Percentiles rank a stretch among this genome's conserved stretches.
These are phyloP conservation scores for Formica selysi DNA, from an alignment of 1,140 invertebrate genomes.

Conservation along the genomic window DNA sequence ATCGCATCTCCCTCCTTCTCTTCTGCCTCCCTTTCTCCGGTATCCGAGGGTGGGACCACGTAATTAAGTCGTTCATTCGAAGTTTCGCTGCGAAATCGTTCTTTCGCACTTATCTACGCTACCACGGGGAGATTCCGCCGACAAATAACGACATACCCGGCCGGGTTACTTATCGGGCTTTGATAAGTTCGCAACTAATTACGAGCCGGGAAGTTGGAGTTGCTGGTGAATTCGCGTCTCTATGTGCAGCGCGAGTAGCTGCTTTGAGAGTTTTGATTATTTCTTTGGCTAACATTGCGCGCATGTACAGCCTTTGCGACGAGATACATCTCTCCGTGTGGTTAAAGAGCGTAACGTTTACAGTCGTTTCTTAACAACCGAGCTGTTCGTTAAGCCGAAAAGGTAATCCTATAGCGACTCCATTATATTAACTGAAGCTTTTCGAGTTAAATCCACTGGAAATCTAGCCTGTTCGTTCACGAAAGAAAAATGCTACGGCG, in stretches of 20 bases:
- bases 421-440: slow-evolving; percentile 47
- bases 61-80: slow-evolving; percentile 72
- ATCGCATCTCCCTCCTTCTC: slow-evolving; percentile 33
- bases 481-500: slow-evolving; percentile 18
- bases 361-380: not conserved
- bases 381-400: slow-evolving; percentile 19
- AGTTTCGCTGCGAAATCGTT: slow-evolving; percentile 73
- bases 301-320: slow-evolving; percentile 1
- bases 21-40: not conserved
- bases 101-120: slow-evolving; percentile 70
- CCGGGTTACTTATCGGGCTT: slow-evolving; percentile 71
- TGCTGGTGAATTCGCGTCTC: slow-evolving; percentile 48
- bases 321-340: not conserved
- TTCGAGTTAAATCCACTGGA: slow-evolving; percentile 44
- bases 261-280: slow-evolving; percentile 60
- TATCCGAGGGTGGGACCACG: slow-evolving; percentile 47
- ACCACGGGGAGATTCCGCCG: slow-evolving; percentile 61
- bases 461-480: slow-evolving; percentile 7
- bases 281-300: slow-evolving; percentile 40
- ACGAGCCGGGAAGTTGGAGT: slow-evolving; percentile 54
- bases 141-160: slow-evolving; percentile 64
- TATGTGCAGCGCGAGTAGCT: slow-evolving; percentile 32
- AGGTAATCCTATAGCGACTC: slow-evolving; percentile 18
- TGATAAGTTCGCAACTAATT: slow-evolving; percentile 74
- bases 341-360: slow-evolving; percentile 22